Percentiles rank a stretch among this genome's conserved stretches.
phyloP scores from a whole-genome alignment of 2,797 vertebrate genomes.

The Ctenosaura bakeri region DNA sequence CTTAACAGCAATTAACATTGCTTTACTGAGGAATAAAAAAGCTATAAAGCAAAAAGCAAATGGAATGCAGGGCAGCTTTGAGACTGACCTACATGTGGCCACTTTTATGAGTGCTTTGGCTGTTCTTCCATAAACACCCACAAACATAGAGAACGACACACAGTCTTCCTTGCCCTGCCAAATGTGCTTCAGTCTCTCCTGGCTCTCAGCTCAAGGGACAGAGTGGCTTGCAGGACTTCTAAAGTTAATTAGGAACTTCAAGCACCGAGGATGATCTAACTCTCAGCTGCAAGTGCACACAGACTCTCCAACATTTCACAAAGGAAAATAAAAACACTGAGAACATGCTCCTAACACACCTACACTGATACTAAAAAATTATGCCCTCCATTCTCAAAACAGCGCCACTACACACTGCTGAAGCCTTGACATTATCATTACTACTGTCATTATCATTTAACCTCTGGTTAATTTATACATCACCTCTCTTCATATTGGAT shows the following conservation, averaged over 20 bases:
- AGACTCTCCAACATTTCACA: neutral
- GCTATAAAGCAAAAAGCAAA: constrained; percentile 38
- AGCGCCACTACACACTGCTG: neutral
- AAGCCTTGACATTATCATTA: neutral
- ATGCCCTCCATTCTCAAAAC: too few relatives aligned
- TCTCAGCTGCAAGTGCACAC: neutral
- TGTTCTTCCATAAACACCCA: neutral
- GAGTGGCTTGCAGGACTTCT: constrained; percentile 43
- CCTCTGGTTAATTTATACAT: too few relatives aligned
- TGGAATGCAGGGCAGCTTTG: neutral
- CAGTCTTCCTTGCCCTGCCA: constrained; percentile 57
- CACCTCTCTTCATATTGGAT: neutral
- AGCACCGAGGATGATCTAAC: neutral
- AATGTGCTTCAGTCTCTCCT: constrained; percentile 46
- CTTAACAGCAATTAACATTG: constrained; percentile 63
- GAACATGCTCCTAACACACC: neutral
- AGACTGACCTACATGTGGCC: neutral
- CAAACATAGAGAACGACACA: neutral
- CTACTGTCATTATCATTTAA: neutral
- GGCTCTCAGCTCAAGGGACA: constrained; percentile 45
- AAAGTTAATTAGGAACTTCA: neutral
- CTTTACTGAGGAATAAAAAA: constrained; percentile 55
- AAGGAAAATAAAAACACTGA: neutral
- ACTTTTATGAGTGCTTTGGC: constrained; percentile 26
- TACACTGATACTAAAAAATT: neutral